These are phyloP conservation scores for Octodon degus DNA, from an alignment of 2,113 vertebrate genomes.

Conservation along the genomic window DNA sequence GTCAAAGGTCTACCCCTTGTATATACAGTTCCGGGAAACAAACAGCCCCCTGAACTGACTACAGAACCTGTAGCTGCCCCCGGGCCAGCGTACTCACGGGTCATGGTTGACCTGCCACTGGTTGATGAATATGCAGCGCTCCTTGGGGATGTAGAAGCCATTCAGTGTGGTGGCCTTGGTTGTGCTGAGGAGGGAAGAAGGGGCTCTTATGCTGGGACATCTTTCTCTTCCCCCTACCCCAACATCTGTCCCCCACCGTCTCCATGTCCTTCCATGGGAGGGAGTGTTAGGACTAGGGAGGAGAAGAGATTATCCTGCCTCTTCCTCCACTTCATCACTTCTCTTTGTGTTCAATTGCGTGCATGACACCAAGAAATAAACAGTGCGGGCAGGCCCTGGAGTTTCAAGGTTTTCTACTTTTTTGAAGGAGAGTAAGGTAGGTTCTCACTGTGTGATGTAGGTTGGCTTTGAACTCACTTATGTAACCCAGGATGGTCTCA, in stretches of 20 bases:
- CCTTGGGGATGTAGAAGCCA: slow-evolving; percentile 92
- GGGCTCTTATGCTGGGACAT: not conserved
- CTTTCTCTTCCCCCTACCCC: not conserved
- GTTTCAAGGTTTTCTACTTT: not conserved
- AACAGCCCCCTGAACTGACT: not conserved
- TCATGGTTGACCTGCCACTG: slow-evolving; percentile 97
- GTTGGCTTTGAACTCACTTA: not conserved
- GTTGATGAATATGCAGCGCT: slow-evolving; percentile 92
- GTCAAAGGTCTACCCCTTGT: accelerated
- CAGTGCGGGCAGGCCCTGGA: not conserved
- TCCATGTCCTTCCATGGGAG: not conserved
- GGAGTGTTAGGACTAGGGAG: not conserved
- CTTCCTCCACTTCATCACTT: not conserved
- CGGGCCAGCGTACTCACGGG: slow-evolving; percentile 86
- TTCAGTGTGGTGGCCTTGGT: slow-evolving; percentile 91
- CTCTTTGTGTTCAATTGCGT: not conserved
- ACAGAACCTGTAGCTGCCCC: not conserved
- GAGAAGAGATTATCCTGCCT: not conserved
- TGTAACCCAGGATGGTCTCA: not conserved
- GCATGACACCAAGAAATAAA: not conserved
- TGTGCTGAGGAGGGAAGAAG: slow-evolving; percentile 85
- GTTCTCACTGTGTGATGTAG: not conserved
- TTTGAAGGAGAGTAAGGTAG: not conserved
- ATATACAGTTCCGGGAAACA: not conserved
- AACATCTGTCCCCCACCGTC: not conserved